A percentile compares a stretch with the other conserved stretches of the same genome.
Evolutionary conservation across 2,113 vertebrate genomes (phyloP).

Genomic region (Hyaena hyaena): DNA sequence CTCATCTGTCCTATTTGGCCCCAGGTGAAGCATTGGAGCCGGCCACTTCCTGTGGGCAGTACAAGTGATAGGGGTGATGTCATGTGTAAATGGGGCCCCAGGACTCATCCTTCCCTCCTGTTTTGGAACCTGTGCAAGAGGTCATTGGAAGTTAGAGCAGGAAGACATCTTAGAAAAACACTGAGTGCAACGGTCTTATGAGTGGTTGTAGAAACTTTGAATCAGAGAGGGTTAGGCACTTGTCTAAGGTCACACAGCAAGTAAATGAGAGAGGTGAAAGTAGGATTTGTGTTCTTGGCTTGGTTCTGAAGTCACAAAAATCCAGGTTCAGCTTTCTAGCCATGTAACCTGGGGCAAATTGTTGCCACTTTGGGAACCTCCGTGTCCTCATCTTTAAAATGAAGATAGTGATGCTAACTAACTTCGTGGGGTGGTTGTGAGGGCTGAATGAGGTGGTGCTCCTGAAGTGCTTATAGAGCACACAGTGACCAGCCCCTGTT

Average conservation of each 20-base stretch:
- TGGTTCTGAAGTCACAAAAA: background rate
- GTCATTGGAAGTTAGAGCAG: background rate
- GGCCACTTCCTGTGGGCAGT: background rate
- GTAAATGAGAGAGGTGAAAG: background rate
- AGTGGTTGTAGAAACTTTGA: background rate
- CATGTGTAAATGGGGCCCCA: background rate
- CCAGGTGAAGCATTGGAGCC: background rate
- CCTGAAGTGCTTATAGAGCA: background rate
- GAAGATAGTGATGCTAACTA: background rate
- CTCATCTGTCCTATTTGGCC: background rate
- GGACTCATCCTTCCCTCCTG: background rate
- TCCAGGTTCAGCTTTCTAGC: background rate
- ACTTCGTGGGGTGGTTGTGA: background rate
- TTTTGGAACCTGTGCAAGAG: background rate
- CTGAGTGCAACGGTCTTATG: background rate
- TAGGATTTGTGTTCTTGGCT: background rate
- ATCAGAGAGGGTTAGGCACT: background rate
- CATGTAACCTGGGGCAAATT: background rate
- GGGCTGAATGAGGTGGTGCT: background rate
- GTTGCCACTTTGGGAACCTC: background rate
- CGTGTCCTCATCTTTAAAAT: background rate
- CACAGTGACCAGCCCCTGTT: fast-evolving
- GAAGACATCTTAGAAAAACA: background rate
- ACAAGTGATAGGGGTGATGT: background rate
- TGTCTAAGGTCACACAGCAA: background rate